A percentile compares a stretch with the other conserved stretches of the same genome.
These are phyloP conservation scores for Sphyrna mokarran DNA, from an alignment of 2,113 vertebrate species.

Conservation along the genomic window DNA sequence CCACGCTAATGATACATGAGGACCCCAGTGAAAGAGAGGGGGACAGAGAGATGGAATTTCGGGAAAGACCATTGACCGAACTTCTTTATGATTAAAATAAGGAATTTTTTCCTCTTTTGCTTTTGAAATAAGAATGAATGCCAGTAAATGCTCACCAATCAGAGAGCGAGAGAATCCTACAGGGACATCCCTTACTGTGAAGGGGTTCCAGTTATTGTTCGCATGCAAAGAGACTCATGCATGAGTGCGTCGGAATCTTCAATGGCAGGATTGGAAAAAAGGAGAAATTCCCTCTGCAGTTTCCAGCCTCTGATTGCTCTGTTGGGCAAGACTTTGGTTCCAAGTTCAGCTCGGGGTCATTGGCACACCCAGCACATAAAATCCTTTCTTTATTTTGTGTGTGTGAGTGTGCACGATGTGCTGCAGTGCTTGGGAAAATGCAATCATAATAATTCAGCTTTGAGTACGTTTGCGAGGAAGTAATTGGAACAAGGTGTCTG, in stretches of 20 bases:
- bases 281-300: not conserved
- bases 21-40: not conserved
- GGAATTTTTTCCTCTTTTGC: not conserved
- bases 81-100: not conserved
- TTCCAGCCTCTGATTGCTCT: not conserved
- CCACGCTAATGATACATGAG: not conserved
- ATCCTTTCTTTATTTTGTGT: not conserved
- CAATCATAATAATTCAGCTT: not conserved
- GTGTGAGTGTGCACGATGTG: not conserved
- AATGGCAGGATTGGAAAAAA: not conserved
- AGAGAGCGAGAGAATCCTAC: not conserved
- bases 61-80: not conserved
- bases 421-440: not conserved
- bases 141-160: not conserved
- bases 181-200: not conserved
- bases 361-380: not conserved
- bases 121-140: not conserved
- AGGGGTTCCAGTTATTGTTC: not conserved
- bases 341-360: not conserved
- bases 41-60: not conserved
- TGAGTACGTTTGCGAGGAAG: not conserved
- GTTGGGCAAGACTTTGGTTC: not conserved
- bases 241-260: not conserved
- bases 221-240: not conserved
- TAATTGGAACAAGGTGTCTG: not conserved